Evolutionary conservation across 2,888 invertebrate species (phyloP), one percentile per base, ranked within the genome.

Genomic region (Eilema caniola): DNA sequence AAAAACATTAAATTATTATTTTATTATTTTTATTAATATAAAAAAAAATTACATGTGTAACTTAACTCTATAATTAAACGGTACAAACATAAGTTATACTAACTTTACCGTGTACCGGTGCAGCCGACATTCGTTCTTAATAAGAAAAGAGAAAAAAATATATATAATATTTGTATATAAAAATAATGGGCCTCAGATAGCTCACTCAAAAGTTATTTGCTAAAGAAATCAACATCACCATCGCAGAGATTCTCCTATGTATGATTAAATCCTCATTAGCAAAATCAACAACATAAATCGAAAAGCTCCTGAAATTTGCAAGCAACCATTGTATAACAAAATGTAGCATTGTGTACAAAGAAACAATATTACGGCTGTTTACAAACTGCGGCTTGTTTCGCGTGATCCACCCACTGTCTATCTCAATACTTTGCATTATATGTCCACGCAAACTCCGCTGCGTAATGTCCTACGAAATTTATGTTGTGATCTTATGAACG

Each of bases 301-400:
- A 53, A 53, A 53, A 53, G 53, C 53, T 53, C 12, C 11, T 64
- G 14, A 64, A 64, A 62, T 62, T 37, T 37, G 37, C 37, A 37
- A 37, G 11, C 24, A 37, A 24, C 37, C n/a, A 10, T 41, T 41
- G 62, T 37, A 63, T 25, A 63, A 63, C 41, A 41, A 66, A n/a
- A 37, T 72, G 76, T 62, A 69, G 75, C 76, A 81, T 75, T 80
- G 84, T 80, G 79, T 79, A 80, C 83, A 78, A 82, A 86, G 88
- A 86, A 87, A 90, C 89, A 90, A 89, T 90, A 89, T 83, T 79
- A 87, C 71, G 75, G 70, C 72, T 89, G 85, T 89, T 88, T 89
- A 85, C 89, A 81, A 80, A 83, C 85, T 78, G 75, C 79, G 74
- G 82, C 79, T 86, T 89, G 88, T 89, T 88, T 85, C 71, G 81